These are phyloP conservation scores for Patella depressa DNA, from an alignment of 2,888 invertebrate species.

Conservation along the genomic window DNA sequence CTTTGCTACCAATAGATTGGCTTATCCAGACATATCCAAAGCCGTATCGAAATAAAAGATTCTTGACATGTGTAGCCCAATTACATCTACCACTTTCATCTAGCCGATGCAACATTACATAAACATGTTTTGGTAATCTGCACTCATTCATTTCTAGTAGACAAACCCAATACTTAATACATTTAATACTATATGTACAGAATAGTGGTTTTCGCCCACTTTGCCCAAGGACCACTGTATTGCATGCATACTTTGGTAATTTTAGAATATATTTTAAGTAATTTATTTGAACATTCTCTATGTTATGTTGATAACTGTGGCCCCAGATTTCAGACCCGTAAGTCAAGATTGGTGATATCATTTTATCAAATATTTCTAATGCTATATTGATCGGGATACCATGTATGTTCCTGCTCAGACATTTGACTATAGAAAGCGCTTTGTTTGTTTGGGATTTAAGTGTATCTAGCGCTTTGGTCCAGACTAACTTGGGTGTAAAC, in stretches of 20 bases:
- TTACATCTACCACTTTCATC: neutral
- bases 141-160: neutral
- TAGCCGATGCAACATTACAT: neutral
- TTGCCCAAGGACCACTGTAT: constrained; percentile 5
- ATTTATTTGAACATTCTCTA: constrained; percentile 5
- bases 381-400: too few relatives aligned
- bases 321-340: constrained; percentile 10
- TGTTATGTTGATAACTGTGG: neutral
- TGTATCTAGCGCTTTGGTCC: neutral
- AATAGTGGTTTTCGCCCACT: constrained; percentile 7
- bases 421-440: neutral
- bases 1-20: neutral
- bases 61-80: neutral
- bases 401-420: neutral
- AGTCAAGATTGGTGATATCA: too few relatives aligned
- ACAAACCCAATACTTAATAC: neutral
- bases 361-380: too few relatives aligned
- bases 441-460: constrained; percentile 23
- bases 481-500: constrained; percentile 16
- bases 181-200: neutral
- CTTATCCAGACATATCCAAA: constrained; percentile 1
- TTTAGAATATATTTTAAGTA: neutral
- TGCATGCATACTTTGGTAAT: neutral
- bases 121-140: neutral
- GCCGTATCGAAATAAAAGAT: neutral